Percentiles rank a stretch among this genome's conserved stretches.
These are phyloP conservation scores for Oncorhynchus tshawytscha DNA, from an alignment of 2,113 vertebrate genomes.

Conservation along the genomic window DNA sequence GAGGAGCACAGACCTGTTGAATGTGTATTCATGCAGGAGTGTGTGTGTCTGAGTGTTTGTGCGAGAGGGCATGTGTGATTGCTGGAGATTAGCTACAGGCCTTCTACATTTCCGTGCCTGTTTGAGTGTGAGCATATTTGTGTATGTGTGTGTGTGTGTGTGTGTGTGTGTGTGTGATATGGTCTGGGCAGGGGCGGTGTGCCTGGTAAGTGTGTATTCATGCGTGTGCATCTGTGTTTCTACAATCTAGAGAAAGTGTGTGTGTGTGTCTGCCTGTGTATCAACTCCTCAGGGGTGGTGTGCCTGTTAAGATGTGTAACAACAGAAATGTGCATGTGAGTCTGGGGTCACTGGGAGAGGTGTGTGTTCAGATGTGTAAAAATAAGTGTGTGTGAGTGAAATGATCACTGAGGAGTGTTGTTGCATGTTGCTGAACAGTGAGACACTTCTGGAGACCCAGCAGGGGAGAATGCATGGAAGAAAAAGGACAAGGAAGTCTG, in stretches of 20 bases:
- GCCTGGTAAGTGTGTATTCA: too few relatives aligned
- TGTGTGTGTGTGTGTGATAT: too few relatives aligned
- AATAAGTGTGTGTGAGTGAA: background rate
- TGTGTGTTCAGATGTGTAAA: background rate
- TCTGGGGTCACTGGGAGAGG: background rate
- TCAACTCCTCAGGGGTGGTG: background rate
- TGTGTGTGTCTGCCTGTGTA: background rate
- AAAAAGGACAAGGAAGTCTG: too few relatives aligned
- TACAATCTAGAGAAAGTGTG: background rate
- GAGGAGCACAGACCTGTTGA: background rate
- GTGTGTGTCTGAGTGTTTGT: background rate
- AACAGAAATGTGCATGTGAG: background rate
- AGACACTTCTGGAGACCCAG: background rate
- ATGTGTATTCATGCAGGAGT: background rate
- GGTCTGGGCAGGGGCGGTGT: too few relatives aligned
- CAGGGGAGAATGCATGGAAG: background rate
- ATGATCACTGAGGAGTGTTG: background rate
- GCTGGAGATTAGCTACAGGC: too few relatives aligned
- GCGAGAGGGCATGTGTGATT: too few relatives aligned
- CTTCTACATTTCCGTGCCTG: too few relatives aligned
- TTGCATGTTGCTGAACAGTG: background rate
- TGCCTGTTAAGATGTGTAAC: background rate
- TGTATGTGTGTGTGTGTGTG: too few relatives aligned
- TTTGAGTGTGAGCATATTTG: too few relatives aligned
- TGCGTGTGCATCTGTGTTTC: too few relatives aligned